Percentiles rank a stretch among this genome's conserved stretches.
Conservation (phyloP, 2,888 invertebrate species). For the Seladonia tumulorum region DNA sequence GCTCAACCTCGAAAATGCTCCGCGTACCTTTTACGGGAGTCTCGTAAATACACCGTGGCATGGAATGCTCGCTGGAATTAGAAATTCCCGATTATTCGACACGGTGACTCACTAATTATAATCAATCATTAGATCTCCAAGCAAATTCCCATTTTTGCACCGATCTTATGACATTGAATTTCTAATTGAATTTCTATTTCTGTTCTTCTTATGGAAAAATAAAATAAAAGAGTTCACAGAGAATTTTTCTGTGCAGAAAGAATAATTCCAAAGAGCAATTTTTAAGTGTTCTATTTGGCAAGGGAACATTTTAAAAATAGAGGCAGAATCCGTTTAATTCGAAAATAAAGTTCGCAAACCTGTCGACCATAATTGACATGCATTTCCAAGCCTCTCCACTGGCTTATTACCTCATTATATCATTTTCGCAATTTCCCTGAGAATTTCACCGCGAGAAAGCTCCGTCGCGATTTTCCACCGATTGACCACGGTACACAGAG, state of each 20-base stretch:
- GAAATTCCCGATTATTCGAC: neutral
- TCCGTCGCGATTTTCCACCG: neutral
- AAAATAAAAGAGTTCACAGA: too few species aligned
- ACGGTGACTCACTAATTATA: too few species aligned
- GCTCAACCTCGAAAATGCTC: constrained; percentile 75
- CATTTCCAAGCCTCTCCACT: neutral
- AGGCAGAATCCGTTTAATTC: neutral
- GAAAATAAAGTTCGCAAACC: neutral
- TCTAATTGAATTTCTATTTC: too few species aligned
- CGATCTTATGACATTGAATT: too few species aligned
- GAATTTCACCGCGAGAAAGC: neutral
- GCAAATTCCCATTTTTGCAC: too few species aligned
- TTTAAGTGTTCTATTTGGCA: too few species aligned
- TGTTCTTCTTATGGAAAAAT: too few species aligned
- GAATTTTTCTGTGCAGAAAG: too few species aligned
- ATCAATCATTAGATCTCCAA: too few species aligned
- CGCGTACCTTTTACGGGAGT: constrained; percentile 65
- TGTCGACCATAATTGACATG: neutral
- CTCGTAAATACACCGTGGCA: constrained; percentile 51
- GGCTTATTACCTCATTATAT: neutral
- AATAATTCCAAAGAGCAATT: too few species aligned
- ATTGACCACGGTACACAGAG: neutral
- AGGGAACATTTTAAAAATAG: too few species aligned
- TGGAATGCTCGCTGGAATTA: constrained; percentile 24
- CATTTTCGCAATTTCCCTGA: neutral